Percentiles rank a stretch among this genome's conserved stretches.
phyloP scores from a whole-genome alignment of 2,797 vertebrate genomes.

The Paramormyrops hopkinsi region DNA sequence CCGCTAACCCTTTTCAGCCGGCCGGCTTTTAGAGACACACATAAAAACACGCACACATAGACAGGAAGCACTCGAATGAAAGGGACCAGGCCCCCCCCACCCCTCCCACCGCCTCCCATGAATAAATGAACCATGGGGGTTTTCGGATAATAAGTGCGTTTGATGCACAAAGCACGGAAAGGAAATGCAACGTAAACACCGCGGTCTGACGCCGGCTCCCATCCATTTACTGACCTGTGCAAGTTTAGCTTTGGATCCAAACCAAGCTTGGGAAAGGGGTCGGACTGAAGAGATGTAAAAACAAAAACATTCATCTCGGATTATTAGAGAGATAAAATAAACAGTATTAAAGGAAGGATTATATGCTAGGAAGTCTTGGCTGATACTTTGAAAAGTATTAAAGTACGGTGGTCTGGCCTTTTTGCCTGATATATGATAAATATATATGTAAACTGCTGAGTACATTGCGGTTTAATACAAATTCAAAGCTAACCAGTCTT shows the following conservation, averaged over 20 bases:
- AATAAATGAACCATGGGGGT: not conserved
- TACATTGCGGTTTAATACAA: slow-evolving; percentile 4
- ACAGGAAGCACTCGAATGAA: slow-evolving; percentile 14
- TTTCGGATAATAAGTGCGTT: slow-evolving; percentile 10
- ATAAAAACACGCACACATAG: not conserved
- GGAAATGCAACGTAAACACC: not conserved
- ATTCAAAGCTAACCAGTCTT: not conserved
- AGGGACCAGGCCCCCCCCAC: not conserved
- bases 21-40: slow-evolving; percentile 36
- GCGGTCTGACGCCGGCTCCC: not conserved
- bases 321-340: slow-evolving; percentile 11
- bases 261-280: not conserved
- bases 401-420: not conserved
- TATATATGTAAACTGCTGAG: not conserved
- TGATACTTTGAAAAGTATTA: not conserved
- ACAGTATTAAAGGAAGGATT: not conserved
- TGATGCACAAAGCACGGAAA: not conserved
- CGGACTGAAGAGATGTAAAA: not conserved
- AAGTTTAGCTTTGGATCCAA: not conserved
- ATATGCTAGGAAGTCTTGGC: not conserved
- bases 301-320: not conserved
- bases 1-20: slow-evolving; percentile 51
- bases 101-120: not conserved
- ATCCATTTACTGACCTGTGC: not conserved
- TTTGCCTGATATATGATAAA: not conserved